Evolutionary conservation across 2,888 invertebrate species (phyloP).

Genomic region (Mycogona germanica): DNA sequence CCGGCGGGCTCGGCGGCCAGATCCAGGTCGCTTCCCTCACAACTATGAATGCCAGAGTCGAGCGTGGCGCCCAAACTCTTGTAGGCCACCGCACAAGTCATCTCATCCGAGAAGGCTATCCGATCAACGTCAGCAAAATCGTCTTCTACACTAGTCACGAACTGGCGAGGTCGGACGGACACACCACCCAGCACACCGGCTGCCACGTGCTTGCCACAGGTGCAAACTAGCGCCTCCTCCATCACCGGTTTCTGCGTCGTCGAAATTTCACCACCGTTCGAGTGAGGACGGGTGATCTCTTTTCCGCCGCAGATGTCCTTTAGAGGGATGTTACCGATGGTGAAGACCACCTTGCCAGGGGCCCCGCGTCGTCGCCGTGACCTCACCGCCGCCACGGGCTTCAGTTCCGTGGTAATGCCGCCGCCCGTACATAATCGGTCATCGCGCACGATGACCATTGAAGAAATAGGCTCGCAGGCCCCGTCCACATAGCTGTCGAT

Average conservation of each 20-base stretch:
- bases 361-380: neutral
- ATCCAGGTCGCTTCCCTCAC: slow-evolving; percentile 6
- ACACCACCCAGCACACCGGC: neutral
- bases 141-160: neutral
- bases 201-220: slow-evolving; percentile 13
- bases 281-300: too few relatives aligned
- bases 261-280: neutral
- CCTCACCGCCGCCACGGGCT: neutral
- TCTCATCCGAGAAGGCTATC: slow-evolving; percentile 1
- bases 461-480: too few relatives aligned
- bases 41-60: slow-evolving; percentile 20
- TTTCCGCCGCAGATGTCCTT: slow-evolving; percentile 15
- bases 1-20: slow-evolving; percentile 1
- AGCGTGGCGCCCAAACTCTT: slow-evolving; percentile 11
- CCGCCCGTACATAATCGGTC: too few relatives aligned
- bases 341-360: slow-evolving; percentile 17
- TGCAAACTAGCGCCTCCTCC: slow-evolving; percentile 15
- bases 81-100: too few relatives aligned
- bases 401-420: neutral
- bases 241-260: neutral
- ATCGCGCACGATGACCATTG: too few relatives aligned
- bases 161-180: neutral
- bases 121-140: neutral
- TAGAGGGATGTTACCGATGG: slow-evolving; percentile 20
- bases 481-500: slow-evolving; percentile 3